Evolutionary conservation across 2,797 vertebrate genomes (phyloP), one percentile per base, ranked within the genome.

Genomic region (Bryconaethiops microstoma): DNA sequence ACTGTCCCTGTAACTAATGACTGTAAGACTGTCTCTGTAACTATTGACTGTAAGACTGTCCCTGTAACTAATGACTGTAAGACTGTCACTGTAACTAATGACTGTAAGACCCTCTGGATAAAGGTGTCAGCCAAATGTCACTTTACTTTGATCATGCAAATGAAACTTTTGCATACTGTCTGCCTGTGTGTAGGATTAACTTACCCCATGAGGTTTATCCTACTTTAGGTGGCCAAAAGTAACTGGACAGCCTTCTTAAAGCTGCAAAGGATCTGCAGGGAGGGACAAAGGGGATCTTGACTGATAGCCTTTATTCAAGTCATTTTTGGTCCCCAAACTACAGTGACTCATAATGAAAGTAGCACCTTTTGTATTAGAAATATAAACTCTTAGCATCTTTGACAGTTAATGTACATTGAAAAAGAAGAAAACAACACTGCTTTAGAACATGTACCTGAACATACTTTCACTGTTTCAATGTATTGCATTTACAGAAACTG

Each of bases 221-320:
- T 29, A 23, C 9, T 29, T 63, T 7, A 5, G n/a, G 3, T 62
- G 60, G 23, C 2, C 60, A 29, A 29, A 63, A 63, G 21, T 63
- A 63, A 29, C 12, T 29, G 25, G 16, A 63, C 60, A 13, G 13
- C 25, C 25, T 21, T 3, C 25, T 12, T 23, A 12, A 29, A 8
- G 62, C 16, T 64, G 50, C 23, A 9, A 79, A 73, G 10, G 7
- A 79, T 79, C 10, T 1, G 50, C 62, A 62, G 17, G 45, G 17
- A 25, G 6, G 42, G 59, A 70, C 60, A 45, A 19, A 19, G 14
- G 16, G 52, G 68, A 62, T 29, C 52, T 57, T 40, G 4, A 19
- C 50, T 25, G 19, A 63, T 63, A 76, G 59, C 54, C 35, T 83
- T 83, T 83, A 80, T 83, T 83, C 73, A 80, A 60, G 50, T 82